Conservation (phyloP, 2,888 invertebrate species). For the Xanthorhoe designata region DNA sequence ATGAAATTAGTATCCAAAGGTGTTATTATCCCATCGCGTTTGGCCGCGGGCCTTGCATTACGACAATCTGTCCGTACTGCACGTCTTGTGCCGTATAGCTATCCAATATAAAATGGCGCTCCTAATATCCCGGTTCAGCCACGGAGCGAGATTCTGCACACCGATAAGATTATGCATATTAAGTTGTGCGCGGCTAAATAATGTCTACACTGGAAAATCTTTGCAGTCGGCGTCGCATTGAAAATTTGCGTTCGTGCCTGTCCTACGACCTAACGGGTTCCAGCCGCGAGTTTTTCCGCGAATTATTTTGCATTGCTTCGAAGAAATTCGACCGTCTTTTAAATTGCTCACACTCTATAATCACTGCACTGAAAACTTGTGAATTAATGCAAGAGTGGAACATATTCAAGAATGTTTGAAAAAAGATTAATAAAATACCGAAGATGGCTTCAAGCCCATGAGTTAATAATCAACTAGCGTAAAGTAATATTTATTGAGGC, state of each 20-base stretch:
- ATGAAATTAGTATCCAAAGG: slow-evolving; percentile 85
- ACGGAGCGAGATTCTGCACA: slow-evolving; percentile 81
- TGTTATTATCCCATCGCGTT: slow-evolving; percentile 86
- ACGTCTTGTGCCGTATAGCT: slow-evolving; percentile 85
- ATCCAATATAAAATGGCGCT: slow-evolving; percentile 86
- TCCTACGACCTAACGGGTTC: slow-evolving; percentile 58
- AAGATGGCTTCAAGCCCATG: slow-evolving; percentile 53
- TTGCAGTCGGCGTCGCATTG: slow-evolving; percentile 66
- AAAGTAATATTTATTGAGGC: slow-evolving; percentile 68
- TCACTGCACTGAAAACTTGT: slow-evolving; percentile 22
- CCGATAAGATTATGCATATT: slow-evolving; percentile 86
- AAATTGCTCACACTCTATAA: slow-evolving; percentile 28
- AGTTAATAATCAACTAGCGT: slow-evolving; percentile 61
- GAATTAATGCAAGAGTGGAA: slow-evolving; percentile 24
- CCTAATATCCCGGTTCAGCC: slow-evolving; percentile 84
- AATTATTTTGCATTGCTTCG: slow-evolving; percentile 59
- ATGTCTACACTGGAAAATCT: slow-evolving; percentile 82
- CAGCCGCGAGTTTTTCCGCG: slow-evolving; percentile 58
- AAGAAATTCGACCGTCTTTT: slow-evolving; percentile 29
- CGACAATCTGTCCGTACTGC: slow-evolving; percentile 86
- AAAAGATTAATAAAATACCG: slow-evolving; percentile 42
- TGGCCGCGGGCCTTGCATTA: slow-evolving; percentile 84
- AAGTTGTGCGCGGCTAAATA: slow-evolving; percentile 83
- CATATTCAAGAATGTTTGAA: slow-evolving; percentile 36
- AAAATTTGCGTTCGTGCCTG: slow-evolving; percentile 73